phyloP scores from a whole-genome alignment of 2,797 vertebrate species.

The Leontopithecus rosalia region DNA sequence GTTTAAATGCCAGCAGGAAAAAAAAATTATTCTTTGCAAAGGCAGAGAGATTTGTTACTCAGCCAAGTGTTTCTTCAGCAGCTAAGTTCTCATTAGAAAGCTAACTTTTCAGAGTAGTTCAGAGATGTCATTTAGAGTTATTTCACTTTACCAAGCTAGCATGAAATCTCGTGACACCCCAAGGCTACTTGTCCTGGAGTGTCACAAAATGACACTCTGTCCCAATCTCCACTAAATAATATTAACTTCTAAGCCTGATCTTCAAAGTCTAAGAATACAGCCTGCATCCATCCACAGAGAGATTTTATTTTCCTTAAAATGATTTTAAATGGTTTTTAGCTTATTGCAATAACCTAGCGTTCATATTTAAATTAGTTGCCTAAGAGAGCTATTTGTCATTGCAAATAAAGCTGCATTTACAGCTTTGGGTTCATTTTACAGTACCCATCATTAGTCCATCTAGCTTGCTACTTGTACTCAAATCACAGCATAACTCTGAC shows the following conservation, averaged over 20 bases:
- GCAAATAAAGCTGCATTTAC: neutral
- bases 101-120: conserved; percentile 8
- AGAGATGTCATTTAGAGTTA: conserved; percentile 15
- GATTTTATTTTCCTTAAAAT: conserved; percentile 23
- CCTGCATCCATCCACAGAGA: neutral
- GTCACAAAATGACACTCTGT: conserved; percentile 14
- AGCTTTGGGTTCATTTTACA: conserved; percentile 9
- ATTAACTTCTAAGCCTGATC: neutral
- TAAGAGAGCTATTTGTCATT: neutral
- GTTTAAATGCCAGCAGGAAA: neutral
- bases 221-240: conserved; percentile 26
- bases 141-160: neutral
- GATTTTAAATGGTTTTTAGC: conserved; percentile 3
- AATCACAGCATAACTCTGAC: neutral
- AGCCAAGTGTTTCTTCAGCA: neutral
- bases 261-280: neutral
- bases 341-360: neutral
- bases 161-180: neutral
- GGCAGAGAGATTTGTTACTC: neutral
- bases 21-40: neutral
- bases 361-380: neutral
- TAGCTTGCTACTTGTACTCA: neutral
- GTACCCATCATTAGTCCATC: neutral
- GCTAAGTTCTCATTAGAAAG: conserved; percentile 51
- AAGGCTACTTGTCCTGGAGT: conserved; percentile 6